Conservation (phyloP, 1,140 invertebrate genomes). For the Drosophila novamexicana region DNA sequence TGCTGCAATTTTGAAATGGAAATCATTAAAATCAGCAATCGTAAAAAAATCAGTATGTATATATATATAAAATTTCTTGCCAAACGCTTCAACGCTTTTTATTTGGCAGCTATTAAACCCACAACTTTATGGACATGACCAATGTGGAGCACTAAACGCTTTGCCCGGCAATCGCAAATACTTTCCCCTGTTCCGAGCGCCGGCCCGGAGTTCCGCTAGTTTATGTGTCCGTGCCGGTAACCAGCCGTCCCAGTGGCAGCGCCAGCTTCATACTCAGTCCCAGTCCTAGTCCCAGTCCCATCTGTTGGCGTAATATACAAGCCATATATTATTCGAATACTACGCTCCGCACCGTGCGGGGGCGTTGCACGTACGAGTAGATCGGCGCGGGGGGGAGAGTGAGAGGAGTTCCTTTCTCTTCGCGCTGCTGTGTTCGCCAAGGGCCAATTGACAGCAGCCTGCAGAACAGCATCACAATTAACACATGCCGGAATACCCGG, state of each 20-base stretch:
- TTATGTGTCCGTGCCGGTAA: constrained; percentile 39
- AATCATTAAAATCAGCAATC: constrained; percentile 11
- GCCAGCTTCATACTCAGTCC: neutral
- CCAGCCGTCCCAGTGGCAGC: constrained; percentile 11
- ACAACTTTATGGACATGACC: constrained; percentile 42
- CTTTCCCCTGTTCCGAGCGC: constrained; percentile 32
- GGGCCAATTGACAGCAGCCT: constrained; percentile 46
- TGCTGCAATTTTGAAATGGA: constrained; percentile 7
- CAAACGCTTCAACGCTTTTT: constrained; percentile 34
- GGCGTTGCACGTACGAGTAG: constrained; percentile 27
- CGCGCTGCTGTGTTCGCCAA: constrained; percentile 11
- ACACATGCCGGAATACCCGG: constrained; percentile 41
- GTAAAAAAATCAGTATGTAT: constrained; percentile 2
- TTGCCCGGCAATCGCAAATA: constrained; percentile 45
- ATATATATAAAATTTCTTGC: constrained; percentile 13
- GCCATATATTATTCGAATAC: constrained; percentile 44
- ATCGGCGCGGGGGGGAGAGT: neutral
- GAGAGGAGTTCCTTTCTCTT: neutral
- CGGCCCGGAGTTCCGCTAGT: constrained; percentile 41
- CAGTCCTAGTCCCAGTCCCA: constrained; percentile 5
- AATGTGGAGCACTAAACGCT: constrained; percentile 49
- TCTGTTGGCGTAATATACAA: constrained; percentile 47
- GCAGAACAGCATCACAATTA: constrained; percentile 50
- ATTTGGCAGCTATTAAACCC: constrained; percentile 44
- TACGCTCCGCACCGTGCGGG: constrained; percentile 8